phyloP scores from a whole-genome alignment of 2,797 vertebrate species.

The Onychomys torridus region DNA sequence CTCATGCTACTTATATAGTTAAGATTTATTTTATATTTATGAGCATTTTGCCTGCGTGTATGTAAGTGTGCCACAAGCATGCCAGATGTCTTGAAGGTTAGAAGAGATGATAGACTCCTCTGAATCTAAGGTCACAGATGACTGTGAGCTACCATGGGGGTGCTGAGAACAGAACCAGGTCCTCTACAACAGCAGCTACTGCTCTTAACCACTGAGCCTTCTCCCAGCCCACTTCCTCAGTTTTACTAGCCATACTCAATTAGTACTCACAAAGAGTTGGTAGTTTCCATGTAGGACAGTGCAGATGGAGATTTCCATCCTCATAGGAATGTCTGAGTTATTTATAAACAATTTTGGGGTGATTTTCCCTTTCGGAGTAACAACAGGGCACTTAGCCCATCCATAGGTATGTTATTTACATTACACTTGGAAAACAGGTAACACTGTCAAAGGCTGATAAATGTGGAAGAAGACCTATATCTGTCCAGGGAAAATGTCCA shows the following conservation, averaged over 20 bases:
- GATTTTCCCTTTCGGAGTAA: conserved; percentile 55
- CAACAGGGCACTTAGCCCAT: neutral
- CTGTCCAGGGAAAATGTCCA: neutral
- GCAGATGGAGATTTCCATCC: neutral
- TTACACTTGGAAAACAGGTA: conserved; percentile 18
- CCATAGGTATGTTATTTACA: conserved; percentile 41
- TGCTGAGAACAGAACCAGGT: neutral
- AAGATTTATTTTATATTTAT: neutral
- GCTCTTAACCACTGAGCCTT: no score
- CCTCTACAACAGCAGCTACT: neutral
- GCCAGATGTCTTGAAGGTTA: neutral
- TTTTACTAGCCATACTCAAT: neutral
- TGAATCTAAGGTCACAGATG: neutral
- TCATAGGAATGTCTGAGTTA: conserved; percentile 28
- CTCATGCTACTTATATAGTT: neutral
- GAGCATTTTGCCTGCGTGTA: neutral
- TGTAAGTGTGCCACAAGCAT: no score
- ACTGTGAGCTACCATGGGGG: neutral
- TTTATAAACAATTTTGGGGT: conserved; percentile 47
- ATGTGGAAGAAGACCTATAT: neutral
- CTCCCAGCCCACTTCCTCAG: neutral
- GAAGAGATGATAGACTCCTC: no score
- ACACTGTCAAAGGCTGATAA: conserved; percentile 1
- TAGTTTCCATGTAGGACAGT: no score
- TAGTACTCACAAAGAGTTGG: accelerated